Evolutionary conservation across 1,140 invertebrate species (phyloP).

Genomic region (Philotrypesis tridentata): DNA sequence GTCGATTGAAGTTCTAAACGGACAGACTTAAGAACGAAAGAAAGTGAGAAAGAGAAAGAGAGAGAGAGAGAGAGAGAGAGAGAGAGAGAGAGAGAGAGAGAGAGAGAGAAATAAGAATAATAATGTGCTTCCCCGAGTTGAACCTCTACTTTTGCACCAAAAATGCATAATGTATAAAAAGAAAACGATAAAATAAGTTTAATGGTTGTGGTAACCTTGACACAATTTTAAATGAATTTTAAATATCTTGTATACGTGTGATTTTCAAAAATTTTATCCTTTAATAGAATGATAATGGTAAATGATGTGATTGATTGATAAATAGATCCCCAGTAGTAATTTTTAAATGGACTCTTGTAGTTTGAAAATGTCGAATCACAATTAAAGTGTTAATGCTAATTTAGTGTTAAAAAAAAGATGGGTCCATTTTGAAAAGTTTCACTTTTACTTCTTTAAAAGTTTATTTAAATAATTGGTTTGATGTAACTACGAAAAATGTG

Average conservation of each 20-base stretch:
- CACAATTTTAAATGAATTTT: conserved; percentile 37
- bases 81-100: background rate
- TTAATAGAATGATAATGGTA: background rate
- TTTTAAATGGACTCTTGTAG: background rate
- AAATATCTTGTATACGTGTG: conserved; percentile 32
- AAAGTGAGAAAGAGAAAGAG: no score
- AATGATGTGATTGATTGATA: conserved; percentile 7
- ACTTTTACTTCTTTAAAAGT: conserved; percentile 20
- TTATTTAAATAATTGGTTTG: conserved; percentile 9
- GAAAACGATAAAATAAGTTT: conserved; percentile 33
- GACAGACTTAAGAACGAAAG: conserved; percentile 24
- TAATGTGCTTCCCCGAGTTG: conserved; percentile 68
- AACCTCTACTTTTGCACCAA: conserved; percentile 64
- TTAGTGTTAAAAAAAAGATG: background rate
- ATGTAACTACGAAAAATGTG: background rate
- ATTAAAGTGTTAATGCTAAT: conserved; percentile 4
- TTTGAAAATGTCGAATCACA: background rate
- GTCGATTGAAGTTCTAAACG: background rate
- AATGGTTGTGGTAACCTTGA: conserved; percentile 41
- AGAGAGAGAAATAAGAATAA: conserved; percentile 26
- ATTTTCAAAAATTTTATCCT: conserved; percentile 42
- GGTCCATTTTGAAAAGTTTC: conserved; percentile 19
- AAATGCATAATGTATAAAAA: conserved; percentile 55
- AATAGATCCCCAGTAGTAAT: background rate
- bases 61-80: background rate